Percentiles rank a stretch among this genome's conserved stretches.
These are phyloP conservation scores for Triops cancriformis DNA, from an alignment of 1,140 invertebrate species.

Conservation along the genomic window DNA sequence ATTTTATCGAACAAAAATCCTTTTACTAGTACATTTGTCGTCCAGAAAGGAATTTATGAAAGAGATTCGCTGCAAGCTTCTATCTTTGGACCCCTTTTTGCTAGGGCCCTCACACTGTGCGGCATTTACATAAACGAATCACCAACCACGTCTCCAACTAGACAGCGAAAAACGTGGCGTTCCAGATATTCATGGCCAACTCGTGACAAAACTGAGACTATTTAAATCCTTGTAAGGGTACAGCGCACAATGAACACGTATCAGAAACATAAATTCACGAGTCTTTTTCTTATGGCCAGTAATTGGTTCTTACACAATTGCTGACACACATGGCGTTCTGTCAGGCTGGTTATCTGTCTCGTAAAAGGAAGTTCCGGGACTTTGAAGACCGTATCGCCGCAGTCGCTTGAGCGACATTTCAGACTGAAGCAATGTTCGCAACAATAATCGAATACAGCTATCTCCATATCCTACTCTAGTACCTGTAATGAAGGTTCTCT, in stretches of 20 bases:
- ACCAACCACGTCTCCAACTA: not conserved
- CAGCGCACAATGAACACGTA: not conserved
- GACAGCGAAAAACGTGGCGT: not conserved
- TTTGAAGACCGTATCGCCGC: not conserved
- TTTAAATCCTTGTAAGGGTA: not conserved
- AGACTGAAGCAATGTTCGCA: not conserved
- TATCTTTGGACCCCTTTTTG: not conserved
- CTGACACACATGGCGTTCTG: not conserved
- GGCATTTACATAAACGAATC: not conserved
- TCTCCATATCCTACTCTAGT: not conserved
- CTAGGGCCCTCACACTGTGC: not conserved
- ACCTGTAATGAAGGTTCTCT: not conserved
- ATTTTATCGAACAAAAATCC: not conserved
- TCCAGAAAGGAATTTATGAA: not conserved
- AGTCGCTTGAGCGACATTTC: not conserved
- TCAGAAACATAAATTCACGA: not conserved
- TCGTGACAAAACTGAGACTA: conserved; percentile 1
- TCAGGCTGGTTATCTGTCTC: not conserved
- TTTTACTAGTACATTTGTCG: not conserved
- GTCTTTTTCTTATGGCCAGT: not conserved
- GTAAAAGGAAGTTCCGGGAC: not conserved
- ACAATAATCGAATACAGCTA: not conserved
- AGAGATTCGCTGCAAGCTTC: not conserved
- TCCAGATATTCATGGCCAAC: not conserved
- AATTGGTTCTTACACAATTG: not conserved